These are phyloP conservation scores for Trachemys scripta DNA, from an alignment of 2,113 vertebrate species.

Conservation along the genomic window DNA sequence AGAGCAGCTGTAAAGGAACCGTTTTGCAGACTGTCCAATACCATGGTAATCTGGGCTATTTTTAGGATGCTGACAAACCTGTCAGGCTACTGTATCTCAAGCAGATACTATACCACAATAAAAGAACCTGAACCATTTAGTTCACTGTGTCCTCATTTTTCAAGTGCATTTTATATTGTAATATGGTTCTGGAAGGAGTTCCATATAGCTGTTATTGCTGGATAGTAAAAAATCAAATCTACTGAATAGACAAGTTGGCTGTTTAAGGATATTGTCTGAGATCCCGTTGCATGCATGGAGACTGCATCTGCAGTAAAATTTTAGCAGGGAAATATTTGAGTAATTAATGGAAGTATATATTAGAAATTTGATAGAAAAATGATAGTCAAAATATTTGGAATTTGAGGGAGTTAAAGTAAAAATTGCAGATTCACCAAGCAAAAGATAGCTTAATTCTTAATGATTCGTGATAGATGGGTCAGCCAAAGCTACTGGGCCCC, in stretches of 20 bases:
- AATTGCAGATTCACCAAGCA: neutral
- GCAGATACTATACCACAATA: neutral
- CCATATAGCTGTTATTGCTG: neutral
- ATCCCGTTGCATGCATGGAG: neutral
- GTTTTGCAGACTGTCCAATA: neutral
- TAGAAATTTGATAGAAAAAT: neutral
- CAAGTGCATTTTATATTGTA: neutral
- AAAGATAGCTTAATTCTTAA: neutral
- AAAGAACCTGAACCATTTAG: neutral
- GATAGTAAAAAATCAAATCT: neutral
- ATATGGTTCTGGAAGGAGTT: neutral
- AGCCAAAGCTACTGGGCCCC: neutral
- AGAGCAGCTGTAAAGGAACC: neutral
- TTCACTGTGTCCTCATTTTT: neutral
- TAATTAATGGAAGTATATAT: neutral
- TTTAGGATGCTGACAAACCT: neutral
- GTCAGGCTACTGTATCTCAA: neutral
- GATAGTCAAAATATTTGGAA: neutral
- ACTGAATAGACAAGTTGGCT: neutral
- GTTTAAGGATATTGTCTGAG: neutral
- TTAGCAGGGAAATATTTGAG: neutral
- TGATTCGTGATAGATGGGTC: neutral
- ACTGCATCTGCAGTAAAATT: neutral
- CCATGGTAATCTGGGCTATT: neutral
- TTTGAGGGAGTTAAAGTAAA: neutral